These are phyloP conservation scores for Plodia interpunctella DNA, from an alignment of 1,140 invertebrate genomes.

Conservation along the genomic window DNA sequence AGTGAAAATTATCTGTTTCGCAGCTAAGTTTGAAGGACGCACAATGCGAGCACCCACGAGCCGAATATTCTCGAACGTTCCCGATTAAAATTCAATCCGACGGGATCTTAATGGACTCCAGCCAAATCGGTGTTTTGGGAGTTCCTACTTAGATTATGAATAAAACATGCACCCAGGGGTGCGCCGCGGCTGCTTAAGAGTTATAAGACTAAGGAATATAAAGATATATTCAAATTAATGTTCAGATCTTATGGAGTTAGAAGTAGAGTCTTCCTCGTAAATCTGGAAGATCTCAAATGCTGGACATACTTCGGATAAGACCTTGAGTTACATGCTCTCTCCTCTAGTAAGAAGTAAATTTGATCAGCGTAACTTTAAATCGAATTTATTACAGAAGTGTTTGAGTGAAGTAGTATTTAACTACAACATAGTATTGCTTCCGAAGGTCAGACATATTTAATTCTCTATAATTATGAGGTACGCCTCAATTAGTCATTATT, in stretches of 20 bases:
- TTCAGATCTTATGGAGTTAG: neutral
- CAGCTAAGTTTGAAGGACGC: constrained; percentile 1
- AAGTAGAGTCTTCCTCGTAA: too few relatives aligned
- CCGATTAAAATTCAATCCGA: constrained; percentile 49
- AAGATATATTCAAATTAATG: constrained; percentile 1
- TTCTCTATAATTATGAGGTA: too few relatives aligned
- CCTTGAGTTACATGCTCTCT: too few relatives aligned
- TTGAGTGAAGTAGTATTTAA: too few relatives aligned
- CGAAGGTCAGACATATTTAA: too few relatives aligned
- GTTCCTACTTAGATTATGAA: constrained; percentile 52
- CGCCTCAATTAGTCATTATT: too few relatives aligned
- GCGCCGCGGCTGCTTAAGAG: constrained; percentile 28
- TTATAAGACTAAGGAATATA: constrained; percentile 22
- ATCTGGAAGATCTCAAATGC: too few relatives aligned
- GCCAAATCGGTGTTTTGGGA: constrained; percentile 54
- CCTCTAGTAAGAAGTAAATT: too few relatives aligned
- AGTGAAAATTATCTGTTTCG: neutral
- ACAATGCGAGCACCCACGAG: neutral
- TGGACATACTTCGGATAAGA: too few relatives aligned
- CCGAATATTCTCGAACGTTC: neutral
- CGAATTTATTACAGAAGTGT: too few relatives aligned
- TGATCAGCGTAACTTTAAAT: too few relatives aligned
- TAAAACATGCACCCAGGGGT: constrained; percentile 44
- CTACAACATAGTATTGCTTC: too few relatives aligned
- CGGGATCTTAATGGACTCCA: constrained; percentile 53